Base-by-base conservation (phyloP, 2,797 vertebrate genomes). In the Molossus molossus region DNA sequence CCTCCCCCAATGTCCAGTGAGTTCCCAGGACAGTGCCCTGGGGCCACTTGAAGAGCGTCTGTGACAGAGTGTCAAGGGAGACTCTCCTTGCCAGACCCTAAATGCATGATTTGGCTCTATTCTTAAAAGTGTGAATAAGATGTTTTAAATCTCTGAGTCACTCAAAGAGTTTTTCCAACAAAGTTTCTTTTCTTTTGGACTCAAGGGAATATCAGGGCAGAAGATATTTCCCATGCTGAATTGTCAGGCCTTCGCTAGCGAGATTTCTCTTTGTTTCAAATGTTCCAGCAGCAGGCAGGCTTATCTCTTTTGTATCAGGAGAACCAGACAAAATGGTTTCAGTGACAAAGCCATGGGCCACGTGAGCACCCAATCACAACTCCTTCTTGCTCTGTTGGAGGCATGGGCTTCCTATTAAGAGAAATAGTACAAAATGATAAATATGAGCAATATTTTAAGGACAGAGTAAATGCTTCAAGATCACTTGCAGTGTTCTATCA, bases 201-300 rank as follows among this genome's bases (percentile, higher is more conserved):
- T 95, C 33, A 81, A 73, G 73, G 87, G 13, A 82, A 11, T 82
- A 91, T 79, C 55, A 88, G 70, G 17, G 37, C 72, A 87, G n/a
- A 81, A 86, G 57, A 21, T 50, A 82, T 65, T 91, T 92, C 50
- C 9, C 5, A 53, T 67, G 53, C 60, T 95, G 55, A 67, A 50
- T 79, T 62, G 18, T 76, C 70, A 81, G 55, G 20, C 13, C 29
- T 91, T 25, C 87, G 37, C 50, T 48, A 27, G 15, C 10, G 33
- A 86, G 21, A 3, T 88, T 86, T 62, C 50, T 55, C 48, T 92
- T 72, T 91, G 50, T 80, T 96, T 86, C 53, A 60, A 77, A 88
- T 79, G 81, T 75, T 90, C 62, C 57, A 40, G 69, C 9, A 81
- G 4, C 2, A 5, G 14, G 3, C 2, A 4, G 23, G 7, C 65